These are phyloP conservation scores for Oophaga pumilio DNA, from an alignment of 2,113 vertebrate species.

Conservation along the genomic window DNA sequence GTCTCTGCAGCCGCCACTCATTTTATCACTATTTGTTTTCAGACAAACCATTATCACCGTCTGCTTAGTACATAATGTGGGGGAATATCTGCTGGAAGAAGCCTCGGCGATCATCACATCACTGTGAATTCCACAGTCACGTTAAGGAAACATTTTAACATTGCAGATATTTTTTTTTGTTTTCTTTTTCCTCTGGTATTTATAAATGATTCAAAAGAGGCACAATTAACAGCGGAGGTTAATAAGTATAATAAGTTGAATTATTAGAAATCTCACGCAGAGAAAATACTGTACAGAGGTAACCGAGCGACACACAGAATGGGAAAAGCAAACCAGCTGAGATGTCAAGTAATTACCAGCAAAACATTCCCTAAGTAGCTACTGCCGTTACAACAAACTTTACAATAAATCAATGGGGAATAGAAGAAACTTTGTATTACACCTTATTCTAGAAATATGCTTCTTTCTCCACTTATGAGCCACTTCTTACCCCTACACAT, in stretches of 20 bases:
- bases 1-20: background rate
- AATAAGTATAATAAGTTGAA: background rate
- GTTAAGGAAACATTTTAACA: background rate
- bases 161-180: background rate
- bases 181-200: background rate
- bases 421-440: too few relatives aligned
- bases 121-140: background rate
- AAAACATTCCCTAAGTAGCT: too few relatives aligned
- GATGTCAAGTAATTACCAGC: too few relatives aligned
- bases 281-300: conserved; percentile 12
- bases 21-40: background rate
- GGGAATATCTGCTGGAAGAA: background rate
- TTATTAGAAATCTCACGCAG: background rate
- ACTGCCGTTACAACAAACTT: too few relatives aligned
- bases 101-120: background rate
- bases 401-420: too few relatives aligned
- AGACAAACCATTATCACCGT: background rate
- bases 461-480: too few relatives aligned
- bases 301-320: conserved; percentile 58
- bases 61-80: background rate
- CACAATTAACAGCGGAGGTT: background rate
- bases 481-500: too few relatives aligned
- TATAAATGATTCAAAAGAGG: background rate
- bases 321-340: background rate
- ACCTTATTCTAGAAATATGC: too few relatives aligned